phyloP scores from a whole-genome alignment of 2,797 vertebrate species.

The Clarias fuscus region DNA sequence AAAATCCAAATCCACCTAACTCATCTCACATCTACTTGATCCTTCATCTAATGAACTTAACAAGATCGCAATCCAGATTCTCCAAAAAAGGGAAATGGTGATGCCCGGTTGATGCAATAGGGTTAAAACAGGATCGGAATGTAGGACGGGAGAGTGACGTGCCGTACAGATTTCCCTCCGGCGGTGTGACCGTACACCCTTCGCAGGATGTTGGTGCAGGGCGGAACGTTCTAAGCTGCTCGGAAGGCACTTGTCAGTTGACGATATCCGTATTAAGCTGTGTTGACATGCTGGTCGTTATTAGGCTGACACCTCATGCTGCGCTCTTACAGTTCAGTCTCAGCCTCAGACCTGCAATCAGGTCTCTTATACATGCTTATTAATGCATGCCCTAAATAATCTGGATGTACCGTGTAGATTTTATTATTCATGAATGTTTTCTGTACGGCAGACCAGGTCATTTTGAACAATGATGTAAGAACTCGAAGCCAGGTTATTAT shows the following conservation, averaged over 20 bases:
- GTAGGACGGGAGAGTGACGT: background rate
- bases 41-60: background rate
- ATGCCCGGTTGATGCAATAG: background rate
- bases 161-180: slow-evolving; percentile 25
- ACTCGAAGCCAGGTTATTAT: background rate
- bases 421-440: background rate
- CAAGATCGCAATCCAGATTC: background rate
- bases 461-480: background rate
- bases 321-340: slow-evolving; percentile 54
- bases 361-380: background rate
- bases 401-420: background rate
- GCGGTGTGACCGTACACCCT: slow-evolving; percentile 36
- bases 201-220: slow-evolving; percentile 35
- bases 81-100: background rate
- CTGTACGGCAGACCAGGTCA: background rate
- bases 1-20: background rate
- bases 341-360: slow-evolving; percentile 14
- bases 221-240: slow-evolving; percentile 36
- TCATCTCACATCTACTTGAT: background rate
- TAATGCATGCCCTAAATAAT: slow-evolving; percentile 4
- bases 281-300: slow-evolving; percentile 69
- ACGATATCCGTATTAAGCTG: slow-evolving; percentile 61
- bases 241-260: slow-evolving; percentile 48
- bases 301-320: slow-evolving; percentile 56
- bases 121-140: background rate